Conservation (phyloP, 2,888 invertebrate species). For the Resseliella maxima region DNA sequence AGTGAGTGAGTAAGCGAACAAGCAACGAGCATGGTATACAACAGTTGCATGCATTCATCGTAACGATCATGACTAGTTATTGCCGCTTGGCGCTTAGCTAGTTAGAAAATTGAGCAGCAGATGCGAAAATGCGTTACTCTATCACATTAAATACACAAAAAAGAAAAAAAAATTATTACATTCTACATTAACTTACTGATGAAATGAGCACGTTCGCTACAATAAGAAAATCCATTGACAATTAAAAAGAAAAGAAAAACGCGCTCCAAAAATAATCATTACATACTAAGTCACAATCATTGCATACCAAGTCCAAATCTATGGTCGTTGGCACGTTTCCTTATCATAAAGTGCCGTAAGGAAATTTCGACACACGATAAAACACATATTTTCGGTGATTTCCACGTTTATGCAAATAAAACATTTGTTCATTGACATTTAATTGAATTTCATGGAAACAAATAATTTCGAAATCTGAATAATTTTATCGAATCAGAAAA, state of each 20-base stretch:
- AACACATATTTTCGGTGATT: too few relatives aligned
- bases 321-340: not conserved
- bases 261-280: not conserved
- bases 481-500: too few relatives aligned
- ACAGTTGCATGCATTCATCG: not conserved
- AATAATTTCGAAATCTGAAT: too few relatives aligned
- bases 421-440: too few relatives aligned
- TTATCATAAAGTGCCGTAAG: not conserved
- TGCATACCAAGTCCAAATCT: not conserved
- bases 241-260: not conserved
- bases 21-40: slow-evolving; percentile 24
- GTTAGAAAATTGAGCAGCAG: slow-evolving; percentile 46
- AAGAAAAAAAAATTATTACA: not conserved
- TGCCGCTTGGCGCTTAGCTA: slow-evolving; percentile 51
- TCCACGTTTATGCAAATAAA: too few relatives aligned
- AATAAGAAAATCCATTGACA: not conserved
- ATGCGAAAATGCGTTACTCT: slow-evolving; percentile 53
- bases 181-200: not conserved
- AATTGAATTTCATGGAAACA: too few relatives aligned
- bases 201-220: slow-evolving; percentile 4
- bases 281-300: too few relatives aligned
- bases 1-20: not conserved
- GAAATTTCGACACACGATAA: too few relatives aligned
- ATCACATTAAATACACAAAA: slow-evolving; percentile 25
- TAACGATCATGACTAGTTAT: slow-evolving; percentile 33